phyloP scores from a whole-genome alignment of 2,797 vertebrate genomes.

The Enteromius fasciolatus region DNA sequence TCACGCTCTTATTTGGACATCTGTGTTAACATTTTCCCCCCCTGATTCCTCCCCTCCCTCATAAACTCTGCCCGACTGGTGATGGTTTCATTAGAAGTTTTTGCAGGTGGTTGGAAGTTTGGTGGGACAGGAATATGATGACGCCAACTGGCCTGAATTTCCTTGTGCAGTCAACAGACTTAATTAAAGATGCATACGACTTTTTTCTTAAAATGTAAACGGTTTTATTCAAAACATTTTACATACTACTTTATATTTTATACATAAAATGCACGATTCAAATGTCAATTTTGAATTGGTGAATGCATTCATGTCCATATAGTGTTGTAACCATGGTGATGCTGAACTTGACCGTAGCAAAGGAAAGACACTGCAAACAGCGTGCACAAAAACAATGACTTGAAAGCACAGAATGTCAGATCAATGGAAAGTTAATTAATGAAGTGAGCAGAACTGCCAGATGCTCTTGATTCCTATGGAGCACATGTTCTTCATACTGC shows the following conservation, averaged over 20 bases:
- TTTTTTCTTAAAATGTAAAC: not conserved
- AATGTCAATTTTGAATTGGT: not conserved
- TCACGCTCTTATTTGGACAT: constrained; percentile 87
- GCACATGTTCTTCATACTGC: constrained; percentile 67
- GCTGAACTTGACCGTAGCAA: constrained; percentile 39
- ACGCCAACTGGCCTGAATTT: constrained; percentile 43
- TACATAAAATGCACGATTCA: not conserved
- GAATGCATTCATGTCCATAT: constrained; percentile 7
- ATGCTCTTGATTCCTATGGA: constrained; percentile 75
- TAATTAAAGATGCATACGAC: not conserved
- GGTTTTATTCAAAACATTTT: not conserved
- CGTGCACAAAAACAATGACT: constrained; percentile 67
- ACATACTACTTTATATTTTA: not conserved
- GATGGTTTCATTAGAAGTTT: constrained; percentile 86
- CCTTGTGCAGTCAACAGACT: constrained; percentile 3
- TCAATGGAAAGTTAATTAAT: constrained; percentile 83
- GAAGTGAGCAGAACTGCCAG: constrained; percentile 69
- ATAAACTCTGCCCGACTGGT: constrained; percentile 81
- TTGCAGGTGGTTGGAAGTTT: constrained; percentile 80
- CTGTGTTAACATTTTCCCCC: constrained; percentile 83
- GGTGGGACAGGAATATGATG: constrained; percentile 66
- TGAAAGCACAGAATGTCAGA: constrained; percentile 72
- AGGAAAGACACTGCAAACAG: constrained; percentile 41
- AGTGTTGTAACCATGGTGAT: constrained; percentile 35
- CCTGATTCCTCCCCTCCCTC: constrained; percentile 54